phyloP scores from a whole-genome alignment of 1,140 invertebrate genomes.

The Melanaphis sacchari region DNA sequence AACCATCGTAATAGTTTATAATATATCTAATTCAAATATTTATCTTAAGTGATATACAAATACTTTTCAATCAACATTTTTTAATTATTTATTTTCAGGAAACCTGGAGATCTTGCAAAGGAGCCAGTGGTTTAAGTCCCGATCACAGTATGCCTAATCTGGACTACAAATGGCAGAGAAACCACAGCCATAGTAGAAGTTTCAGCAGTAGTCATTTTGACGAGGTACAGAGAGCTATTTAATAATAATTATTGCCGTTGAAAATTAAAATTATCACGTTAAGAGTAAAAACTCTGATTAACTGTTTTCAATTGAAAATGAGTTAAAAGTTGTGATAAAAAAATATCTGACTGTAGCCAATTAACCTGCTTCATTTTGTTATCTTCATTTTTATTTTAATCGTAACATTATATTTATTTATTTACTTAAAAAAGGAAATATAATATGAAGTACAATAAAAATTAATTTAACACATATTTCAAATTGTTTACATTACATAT shows the following conservation, averaged over 20 bases:
- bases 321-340: no score
- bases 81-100: conserved; percentile 4
- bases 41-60: background rate
- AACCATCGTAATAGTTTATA: no score
- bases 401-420: no score
- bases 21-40: background rate
- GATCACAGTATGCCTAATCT: conserved; percentile 37
- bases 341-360: no score
- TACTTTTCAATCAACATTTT: background rate
- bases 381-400: background rate
- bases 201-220: conserved; percentile 55
- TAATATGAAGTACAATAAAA: no score
- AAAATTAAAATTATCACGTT: background rate
- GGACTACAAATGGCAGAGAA: conserved; percentile 54
- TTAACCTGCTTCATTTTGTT: no score
- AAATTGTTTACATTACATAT: background rate
- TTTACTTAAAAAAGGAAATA: no score
- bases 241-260: background rate
- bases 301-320: no score
- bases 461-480: background rate
- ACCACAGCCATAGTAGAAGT: conserved; percentile 46
- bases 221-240: conserved; percentile 36
- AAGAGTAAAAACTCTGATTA: no score
- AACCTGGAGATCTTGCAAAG: conserved; percentile 48
- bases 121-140: conserved; percentile 21